Percentiles rank a stretch among this genome's conserved stretches.
phyloP scores from a whole-genome alignment of 2,888 invertebrate genomes.

The Agrotis segetum region DNA sequence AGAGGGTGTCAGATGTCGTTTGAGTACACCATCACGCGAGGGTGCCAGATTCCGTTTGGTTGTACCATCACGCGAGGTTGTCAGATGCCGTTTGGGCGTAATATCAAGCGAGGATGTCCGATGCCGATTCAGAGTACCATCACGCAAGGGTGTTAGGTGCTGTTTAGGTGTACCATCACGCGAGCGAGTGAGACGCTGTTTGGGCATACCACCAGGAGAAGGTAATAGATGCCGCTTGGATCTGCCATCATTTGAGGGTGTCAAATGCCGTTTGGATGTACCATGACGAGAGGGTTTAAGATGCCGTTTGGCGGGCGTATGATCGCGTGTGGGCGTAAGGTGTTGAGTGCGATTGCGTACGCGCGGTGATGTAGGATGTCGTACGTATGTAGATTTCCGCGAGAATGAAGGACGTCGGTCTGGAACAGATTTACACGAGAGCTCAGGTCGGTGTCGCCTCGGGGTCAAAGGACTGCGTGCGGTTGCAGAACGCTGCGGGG shows the following conservation, averaged over 20 bases:
- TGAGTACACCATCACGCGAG: not conserved
- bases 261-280: not conserved
- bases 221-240: not conserved
- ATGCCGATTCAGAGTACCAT: not conserved
- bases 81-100: not conserved
- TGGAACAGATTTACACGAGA: no score
- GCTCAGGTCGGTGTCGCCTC: not conserved
- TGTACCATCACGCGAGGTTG: not conserved
- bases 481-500: not conserved
- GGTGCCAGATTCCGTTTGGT: not conserved
- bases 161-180: not conserved
- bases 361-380: slow-evolving; percentile 10
- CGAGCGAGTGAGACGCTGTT: not conserved
- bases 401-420: not conserved
- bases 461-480: not conserved
- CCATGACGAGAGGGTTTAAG: not conserved
- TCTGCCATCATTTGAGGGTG: not conserved
- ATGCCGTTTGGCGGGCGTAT: no score
- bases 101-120: not conserved
- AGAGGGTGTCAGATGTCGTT: no score
- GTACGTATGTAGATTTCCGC: not conserved
- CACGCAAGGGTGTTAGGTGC: not conserved
- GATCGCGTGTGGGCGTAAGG: not conserved
- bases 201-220: no score
- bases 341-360: not conserved